Percentiles rank a stretch among this genome's conserved stretches.
Conservation (phyloP, 2,797 vertebrate species). For the Florisuga fusca region DNA sequence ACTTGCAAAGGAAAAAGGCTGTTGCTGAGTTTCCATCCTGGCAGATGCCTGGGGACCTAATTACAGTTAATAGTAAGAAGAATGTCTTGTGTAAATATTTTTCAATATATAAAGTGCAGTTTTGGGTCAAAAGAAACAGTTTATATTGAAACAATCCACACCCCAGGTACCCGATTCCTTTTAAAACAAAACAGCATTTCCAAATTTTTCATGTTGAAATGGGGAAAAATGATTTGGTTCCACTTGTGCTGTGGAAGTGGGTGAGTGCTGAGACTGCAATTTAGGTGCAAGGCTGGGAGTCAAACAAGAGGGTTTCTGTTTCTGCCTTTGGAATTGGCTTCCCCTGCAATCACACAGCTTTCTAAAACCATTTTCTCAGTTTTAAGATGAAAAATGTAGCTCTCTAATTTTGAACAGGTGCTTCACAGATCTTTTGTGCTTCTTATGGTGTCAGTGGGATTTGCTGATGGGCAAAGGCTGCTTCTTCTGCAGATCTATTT, state of each 20-base stretch:
- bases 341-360: background rate
- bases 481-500: background rate
- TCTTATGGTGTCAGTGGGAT: background rate
- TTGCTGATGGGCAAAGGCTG: background rate
- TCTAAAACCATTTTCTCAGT: rapidly evolving
- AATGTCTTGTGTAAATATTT: slow-evolving; percentile 22
- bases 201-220: background rate
- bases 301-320: background rate
- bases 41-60: background rate
- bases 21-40: background rate
- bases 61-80: background rate
- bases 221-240: background rate
- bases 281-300: background rate
- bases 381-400: background rate
- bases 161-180: background rate
- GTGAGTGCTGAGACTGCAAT: background rate
- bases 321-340: background rate
- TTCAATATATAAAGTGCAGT: background rate
- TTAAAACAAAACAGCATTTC: background rate
- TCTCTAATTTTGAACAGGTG: background rate
- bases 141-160: background rate
- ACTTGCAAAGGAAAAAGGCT: background rate
- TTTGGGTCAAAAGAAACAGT: slow-evolving; percentile 22
- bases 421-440: background rate
- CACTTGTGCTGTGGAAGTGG: background rate